Evolutionary conservation across 1,140 invertebrate species (phyloP), one percentile per base, ranked within the genome.

Genomic region (Drosophila virilis): DNA sequence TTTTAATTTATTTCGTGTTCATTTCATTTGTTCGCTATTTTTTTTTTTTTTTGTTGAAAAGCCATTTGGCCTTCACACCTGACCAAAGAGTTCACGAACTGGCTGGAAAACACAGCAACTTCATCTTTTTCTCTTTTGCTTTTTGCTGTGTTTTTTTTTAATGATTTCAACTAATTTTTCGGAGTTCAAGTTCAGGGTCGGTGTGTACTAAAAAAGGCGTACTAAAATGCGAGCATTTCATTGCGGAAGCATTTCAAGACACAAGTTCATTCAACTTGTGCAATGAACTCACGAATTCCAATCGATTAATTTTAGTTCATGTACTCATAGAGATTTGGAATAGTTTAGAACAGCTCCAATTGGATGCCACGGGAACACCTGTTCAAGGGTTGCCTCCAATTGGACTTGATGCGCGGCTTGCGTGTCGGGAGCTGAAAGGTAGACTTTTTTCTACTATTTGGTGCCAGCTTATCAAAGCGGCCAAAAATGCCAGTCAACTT

Each of bases 11-110:
- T 64, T 64, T 60, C 33, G 38, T 40, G 9, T 12, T 7, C 8
- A 45, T 48, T 62, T 68, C 52, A 54, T 77, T 71, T 46, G 17
- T 50, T 35, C 8, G 15, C 40, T 58, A 15, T 40, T 22, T 40
- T 17, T 17, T 17, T 17, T 17, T 17, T 17, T 17, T 17, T 68
- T 54, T 52, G 62, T 40, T 73, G 71, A 69, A 74, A 74, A 67
- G 17, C 55, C 45, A 80, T 88, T 83, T 80, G 61, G 79, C 83
- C 83, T 88, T 88, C 83, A 88, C 84, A 88, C 84, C 65, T 89
- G 83, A 78, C 83, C 83, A 70, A 70, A 88, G 76, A 88, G 83
- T 83, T 88, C 84, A 69, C 57, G 84, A 85, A 86, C 82, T 60
- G 59, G 40, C 57, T 72, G 82, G 60, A 74, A 73, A 74, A 48